Base-by-base conservation (phyloP, 2,797 vertebrate genomes). In the Melanotaenia parkinsoni region DNA sequence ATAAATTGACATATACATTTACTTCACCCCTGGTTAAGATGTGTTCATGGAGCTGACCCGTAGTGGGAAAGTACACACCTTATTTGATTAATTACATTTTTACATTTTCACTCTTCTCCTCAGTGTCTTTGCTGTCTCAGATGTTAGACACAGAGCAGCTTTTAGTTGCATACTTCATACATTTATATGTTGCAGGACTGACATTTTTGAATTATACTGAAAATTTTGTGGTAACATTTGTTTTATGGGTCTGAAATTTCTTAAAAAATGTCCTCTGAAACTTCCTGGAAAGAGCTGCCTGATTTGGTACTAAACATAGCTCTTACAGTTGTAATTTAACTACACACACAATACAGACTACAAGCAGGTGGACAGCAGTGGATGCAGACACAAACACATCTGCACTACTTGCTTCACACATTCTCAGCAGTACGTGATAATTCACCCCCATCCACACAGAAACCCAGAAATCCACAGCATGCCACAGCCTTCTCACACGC, bases 381-480 rank as follows among this genome's bases (percentile, higher is more conserved):
- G 45, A 58, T 30, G 58, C 60, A 56, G 30, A 66, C 28, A 62
- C 70, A 35, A 8, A 74, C 47, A 57, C 33, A 70, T 12, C 38
- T 64, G 9, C 45, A 62, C 47, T 30, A 32, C 26, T 76, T 32
- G 20, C n/a, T 51, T 63, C 58, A 69, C 67, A 51, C 70, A 32
- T 37, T 58, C 57, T 79, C 47, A 62, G 38, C 37, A 24, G 22
- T 35, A 62, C 14, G n/a, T 47, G 33, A 57, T 75, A 3, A 50
- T 68, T 74, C 26, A 67, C 68, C 22, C 35, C 65, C 67, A 69
- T 79, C 79, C 57, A 63, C 57, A 79, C 70, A 80, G 74, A 79
- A 76, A 82, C 68, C 47, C 24, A 73, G 51, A 71, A 47, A 32
- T 51, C 16, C 61, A 56, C 68, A 38, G 26, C 11, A 51, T 9